Conservation (phyloP, 1,140 invertebrate genomes). For the Eriocheir sinensis region DNA sequence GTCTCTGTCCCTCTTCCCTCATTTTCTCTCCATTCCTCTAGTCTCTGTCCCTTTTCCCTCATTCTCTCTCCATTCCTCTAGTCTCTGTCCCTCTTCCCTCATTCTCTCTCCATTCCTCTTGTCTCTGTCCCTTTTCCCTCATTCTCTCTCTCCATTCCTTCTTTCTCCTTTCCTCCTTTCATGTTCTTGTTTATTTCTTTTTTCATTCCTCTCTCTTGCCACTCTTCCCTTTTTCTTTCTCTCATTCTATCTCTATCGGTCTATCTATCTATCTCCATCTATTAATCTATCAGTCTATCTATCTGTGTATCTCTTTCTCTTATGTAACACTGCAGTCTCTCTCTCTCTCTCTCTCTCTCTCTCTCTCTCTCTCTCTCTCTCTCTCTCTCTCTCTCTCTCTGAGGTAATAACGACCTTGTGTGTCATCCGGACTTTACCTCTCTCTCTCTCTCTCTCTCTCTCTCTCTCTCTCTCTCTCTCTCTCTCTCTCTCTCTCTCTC, state of each 20-base stretch:
- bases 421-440: background rate
- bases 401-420: background rate
- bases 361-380: constrained; percentile 13
- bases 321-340: too few species aligned
- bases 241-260: too few species aligned
- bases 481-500: too few species aligned
- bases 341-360: background rate
- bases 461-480: too few species aligned
- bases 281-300: too few species aligned
- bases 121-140: background rate
- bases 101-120: background rate
- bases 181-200: too few species aligned
- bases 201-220: too few species aligned
- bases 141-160: background rate
- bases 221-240: too few species aligned
- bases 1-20: too few species aligned
- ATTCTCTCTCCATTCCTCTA: background rate
- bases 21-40: background rate
- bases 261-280: too few species aligned
- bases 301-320: too few species aligned
- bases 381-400: constrained; percentile 13
- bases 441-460: background rate
- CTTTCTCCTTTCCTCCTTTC: too few species aligned
- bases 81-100: background rate
- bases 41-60: background rate